phyloP scores from a whole-genome alignment of 2,113 vertebrate genomes.

The Catagonus wagneri region DNA sequence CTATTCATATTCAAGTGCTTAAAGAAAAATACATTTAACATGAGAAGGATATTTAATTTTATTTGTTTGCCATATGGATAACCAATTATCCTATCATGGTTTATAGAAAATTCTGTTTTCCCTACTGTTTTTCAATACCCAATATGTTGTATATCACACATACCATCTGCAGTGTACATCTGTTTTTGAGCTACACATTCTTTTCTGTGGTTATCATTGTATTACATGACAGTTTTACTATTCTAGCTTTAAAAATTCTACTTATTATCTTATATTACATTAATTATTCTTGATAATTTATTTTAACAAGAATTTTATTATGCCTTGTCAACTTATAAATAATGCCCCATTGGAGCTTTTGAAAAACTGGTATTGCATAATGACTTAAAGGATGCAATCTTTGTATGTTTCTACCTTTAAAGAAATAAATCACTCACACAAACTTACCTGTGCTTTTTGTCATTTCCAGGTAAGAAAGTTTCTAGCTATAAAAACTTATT shows the following conservation, averaged over 20 bases:
- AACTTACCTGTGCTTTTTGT: background rate
- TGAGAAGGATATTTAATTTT: conserved; percentile 2
- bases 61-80: conserved; percentile 29
- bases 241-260: background rate
- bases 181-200: background rate
- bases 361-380: background rate
- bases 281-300: background rate
- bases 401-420: background rate
- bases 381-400: background rate
- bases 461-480: background rate
- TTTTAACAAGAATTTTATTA: background rate
- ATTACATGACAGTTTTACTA: background rate
- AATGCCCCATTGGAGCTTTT: background rate
- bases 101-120: conserved; percentile 21
- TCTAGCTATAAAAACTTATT: background rate
- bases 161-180: conserved; percentile 16
- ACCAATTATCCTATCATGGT: background rate
- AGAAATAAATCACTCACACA: background rate
- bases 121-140: background rate
- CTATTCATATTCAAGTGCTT: background rate
- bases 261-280: background rate
- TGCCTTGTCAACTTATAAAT: background rate
- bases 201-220: background rate
- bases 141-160: background rate
- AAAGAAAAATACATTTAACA: background rate